A percentile compares a stretch with the other conserved stretches of the same genome.
Conservation (phyloP, 2,888 invertebrate species). For the Ochropacha duplaris region DNA sequence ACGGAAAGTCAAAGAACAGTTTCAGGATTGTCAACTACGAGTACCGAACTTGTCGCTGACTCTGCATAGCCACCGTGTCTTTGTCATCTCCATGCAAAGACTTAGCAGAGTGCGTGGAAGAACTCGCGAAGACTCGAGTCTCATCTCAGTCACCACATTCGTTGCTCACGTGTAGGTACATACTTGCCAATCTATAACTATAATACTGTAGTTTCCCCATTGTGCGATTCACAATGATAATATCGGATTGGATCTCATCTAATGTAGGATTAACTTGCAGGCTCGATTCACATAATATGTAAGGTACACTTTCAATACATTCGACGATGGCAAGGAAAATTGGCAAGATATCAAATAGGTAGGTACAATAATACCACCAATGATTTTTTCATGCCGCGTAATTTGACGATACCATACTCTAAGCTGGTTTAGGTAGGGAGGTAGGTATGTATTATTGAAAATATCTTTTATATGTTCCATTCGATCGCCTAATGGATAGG, state of each 20-base stretch:
- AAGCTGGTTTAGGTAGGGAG: slow-evolving; percentile 1
- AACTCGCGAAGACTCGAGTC: too few species aligned
- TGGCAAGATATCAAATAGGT: slow-evolving; percentile 20
- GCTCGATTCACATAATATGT: slow-evolving; percentile 48
- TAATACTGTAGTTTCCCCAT: slow-evolving; percentile 36
- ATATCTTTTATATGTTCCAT: slow-evolving; percentile 8
- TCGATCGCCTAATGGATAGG: slow-evolving; percentile 1
- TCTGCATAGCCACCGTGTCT: too few species aligned
- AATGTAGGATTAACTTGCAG: slow-evolving; percentile 54
- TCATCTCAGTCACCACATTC: too few species aligned
- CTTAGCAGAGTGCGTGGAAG: too few species aligned
- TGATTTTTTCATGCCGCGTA: slow-evolving; percentile 21
- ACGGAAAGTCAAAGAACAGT: too few species aligned
- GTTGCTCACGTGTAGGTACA: slow-evolving; percentile 8
- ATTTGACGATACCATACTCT: slow-evolving; percentile 19
- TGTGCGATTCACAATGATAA: slow-evolving; percentile 50
- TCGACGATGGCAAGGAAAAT: slow-evolving; percentile 12
- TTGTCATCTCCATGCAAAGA: too few species aligned
- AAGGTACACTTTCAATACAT: slow-evolving; percentile 33
- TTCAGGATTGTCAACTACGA: too few species aligned
- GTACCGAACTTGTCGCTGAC: too few species aligned
- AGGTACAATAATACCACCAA: slow-evolving; percentile 22
- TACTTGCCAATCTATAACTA: slow-evolving; percentile 19
- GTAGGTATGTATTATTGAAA: slow-evolving; percentile 13
- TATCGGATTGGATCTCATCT: slow-evolving; percentile 51